Evolutionary conservation across 53 echinoderm and acorn worm species (phyloP).

Genomic region (Astropecten irregularis): DNA sequence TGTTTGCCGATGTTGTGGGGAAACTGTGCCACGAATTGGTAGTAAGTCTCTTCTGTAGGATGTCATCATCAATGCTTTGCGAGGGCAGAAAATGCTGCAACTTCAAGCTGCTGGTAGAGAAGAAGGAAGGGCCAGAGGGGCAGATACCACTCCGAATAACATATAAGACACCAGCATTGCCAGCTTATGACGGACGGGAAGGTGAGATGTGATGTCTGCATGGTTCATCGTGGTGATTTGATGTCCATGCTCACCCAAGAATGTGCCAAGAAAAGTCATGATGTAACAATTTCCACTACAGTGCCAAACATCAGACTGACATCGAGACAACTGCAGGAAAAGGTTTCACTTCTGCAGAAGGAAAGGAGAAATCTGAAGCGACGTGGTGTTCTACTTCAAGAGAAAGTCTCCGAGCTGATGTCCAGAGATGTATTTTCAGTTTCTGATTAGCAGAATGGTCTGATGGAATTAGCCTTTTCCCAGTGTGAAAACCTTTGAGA

Average conservation of each 20-base stretch:
- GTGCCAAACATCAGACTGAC: background rate
- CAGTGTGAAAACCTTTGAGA: background rate
- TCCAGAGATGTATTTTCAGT: too few species aligned
- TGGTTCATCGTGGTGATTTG: background rate
- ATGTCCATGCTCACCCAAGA: too few species aligned
- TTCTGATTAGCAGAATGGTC: background rate
- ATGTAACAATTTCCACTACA: too few species aligned
- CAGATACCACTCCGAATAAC: slow-evolving; percentile 1
- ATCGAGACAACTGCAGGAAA: too few species aligned
- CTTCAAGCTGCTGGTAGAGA: background rate
- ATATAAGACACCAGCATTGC: background rate
- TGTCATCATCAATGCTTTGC: background rate
- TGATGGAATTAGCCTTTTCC: background rate
- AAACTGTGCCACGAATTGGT: background rate
- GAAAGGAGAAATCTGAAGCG: too few species aligned
- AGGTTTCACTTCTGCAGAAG: too few species aligned
- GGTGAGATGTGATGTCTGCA: background rate
- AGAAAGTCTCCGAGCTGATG: background rate
- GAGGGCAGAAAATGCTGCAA: background rate
- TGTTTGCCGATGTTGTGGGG: background rate
- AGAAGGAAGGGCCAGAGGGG: background rate
- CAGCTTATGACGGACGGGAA: background rate
- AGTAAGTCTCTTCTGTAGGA: background rate
- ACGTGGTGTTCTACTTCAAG: background rate
- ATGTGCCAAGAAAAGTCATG: too few species aligned